A percentile compares a stretch with the other conserved stretches of the same genome.
Conservation (phyloP, 1,140 invertebrate genomes). For the Leptinotarsa lineolata region DNA sequence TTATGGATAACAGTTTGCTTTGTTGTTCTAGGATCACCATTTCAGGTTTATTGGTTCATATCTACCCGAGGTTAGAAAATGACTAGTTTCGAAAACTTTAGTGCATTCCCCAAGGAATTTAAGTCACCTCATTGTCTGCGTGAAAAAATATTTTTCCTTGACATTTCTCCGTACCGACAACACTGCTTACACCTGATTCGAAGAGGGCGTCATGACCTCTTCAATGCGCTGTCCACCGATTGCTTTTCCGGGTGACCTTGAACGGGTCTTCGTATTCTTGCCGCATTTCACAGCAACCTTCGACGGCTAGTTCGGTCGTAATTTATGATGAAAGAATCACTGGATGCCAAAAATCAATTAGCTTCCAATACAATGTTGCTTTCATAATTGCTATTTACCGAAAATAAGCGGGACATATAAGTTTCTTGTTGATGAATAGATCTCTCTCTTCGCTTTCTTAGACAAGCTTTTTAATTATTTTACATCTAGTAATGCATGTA, state of each 20-base stretch:
- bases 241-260: slow-evolving; percentile 22
- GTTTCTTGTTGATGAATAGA: slow-evolving; percentile 13
- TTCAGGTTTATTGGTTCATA: too few relatives aligned
- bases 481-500: background rate
- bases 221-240: background rate
- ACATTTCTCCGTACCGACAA: background rate
- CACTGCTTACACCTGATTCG: slow-evolving; percentile 5
- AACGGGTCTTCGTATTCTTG: slow-evolving; percentile 7
- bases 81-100: too few relatives aligned
- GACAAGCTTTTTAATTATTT: background rate
- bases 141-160: too few relatives aligned
- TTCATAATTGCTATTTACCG: slow-evolving; percentile 12
- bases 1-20: too few relatives aligned
- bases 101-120: too few relatives aligned
- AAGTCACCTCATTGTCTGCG: too few relatives aligned
- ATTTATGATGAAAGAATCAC: slow-evolving; percentile 15
- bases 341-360: slow-evolving; percentile 17
- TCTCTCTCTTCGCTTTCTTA: background rate
- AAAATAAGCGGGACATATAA: background rate
- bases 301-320: slow-evolving; percentile 6
- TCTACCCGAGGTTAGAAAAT: too few relatives aligned
- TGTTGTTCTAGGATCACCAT: too few relatives aligned
- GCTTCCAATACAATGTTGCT: background rate
- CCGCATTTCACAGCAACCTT: background rate
- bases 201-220: slow-evolving; percentile 12